Percentiles rank a stretch among this genome's conserved stretches.
phyloP scores from a whole-genome alignment of 2,797 vertebrate genomes.

The Glyptemys insculpta region DNA sequence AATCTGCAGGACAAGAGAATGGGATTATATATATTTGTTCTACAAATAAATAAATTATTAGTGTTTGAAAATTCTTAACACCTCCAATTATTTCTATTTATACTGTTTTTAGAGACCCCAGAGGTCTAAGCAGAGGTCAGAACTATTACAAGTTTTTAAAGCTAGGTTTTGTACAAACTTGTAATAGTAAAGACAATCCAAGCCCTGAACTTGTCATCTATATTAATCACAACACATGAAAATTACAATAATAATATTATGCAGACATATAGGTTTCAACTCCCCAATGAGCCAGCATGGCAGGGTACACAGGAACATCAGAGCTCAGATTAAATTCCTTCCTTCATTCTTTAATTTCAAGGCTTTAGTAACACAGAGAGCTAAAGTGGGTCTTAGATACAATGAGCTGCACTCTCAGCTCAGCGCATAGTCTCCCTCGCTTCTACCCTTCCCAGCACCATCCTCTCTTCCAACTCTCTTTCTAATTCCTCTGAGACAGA shows the following conservation, averaged over 20 bases:
- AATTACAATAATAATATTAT: background rate
- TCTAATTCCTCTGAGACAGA: background rate
- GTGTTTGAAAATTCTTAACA: background rate
- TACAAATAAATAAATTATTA: background rate
- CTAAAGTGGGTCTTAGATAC: background rate
- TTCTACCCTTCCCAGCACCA: background rate
- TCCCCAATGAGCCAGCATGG: background rate
- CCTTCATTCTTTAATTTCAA: background rate
- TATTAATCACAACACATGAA: background rate
- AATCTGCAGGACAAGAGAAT: constrained; percentile 69
- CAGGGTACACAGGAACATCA: background rate
- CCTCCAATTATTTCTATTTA: background rate
- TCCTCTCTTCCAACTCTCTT: background rate
- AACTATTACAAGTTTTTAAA: background rate
- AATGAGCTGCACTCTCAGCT: background rate
- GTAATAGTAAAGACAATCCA: background rate
- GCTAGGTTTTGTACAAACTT: background rate
- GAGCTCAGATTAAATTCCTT: background rate
- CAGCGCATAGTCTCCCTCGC: background rate
- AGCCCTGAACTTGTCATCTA: background rate
- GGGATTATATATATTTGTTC: background rate
- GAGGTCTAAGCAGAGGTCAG: background rate
- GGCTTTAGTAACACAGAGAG: background rate
- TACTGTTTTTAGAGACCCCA: background rate
- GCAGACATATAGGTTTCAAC: background rate